These are phyloP conservation scores for Ancistrus triradiatus DNA, from an alignment of 2,113 vertebrate genomes.

Conservation along the genomic window DNA sequence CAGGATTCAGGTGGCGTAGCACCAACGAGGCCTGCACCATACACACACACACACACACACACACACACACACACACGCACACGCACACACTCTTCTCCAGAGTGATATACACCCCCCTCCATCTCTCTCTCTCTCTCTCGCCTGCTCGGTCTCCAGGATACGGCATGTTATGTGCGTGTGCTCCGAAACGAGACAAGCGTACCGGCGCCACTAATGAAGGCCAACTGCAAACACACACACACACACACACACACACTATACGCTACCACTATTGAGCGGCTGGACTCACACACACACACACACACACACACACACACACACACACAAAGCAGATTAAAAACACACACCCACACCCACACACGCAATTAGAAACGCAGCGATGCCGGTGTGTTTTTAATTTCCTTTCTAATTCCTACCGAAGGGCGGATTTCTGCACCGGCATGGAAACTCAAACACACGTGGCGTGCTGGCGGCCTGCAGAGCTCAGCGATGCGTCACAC, in stretches of 20 bases:
- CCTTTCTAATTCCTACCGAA: constrained; percentile 29
- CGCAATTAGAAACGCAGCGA: constrained; percentile 27
- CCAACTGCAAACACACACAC: constrained; percentile 41
- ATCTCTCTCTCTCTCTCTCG: constrained; percentile 39
- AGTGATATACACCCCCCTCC: constrained; percentile 17
- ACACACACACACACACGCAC: constrained; percentile 1
- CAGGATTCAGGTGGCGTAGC: constrained; percentile 39
- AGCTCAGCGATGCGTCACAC: constrained; percentile 49
- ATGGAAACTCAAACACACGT: constrained; percentile 14
- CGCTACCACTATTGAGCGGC: constrained; percentile 4
- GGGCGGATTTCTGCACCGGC: constrained; percentile 24
- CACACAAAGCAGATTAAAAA: constrained; percentile 29
- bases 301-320: constrained; percentile 6
- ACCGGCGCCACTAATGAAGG: constrained; percentile 66
- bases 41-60: not conserved
- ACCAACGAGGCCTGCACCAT: not conserved
- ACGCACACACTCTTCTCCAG: constrained; percentile 14
- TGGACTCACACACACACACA: constrained; percentile 17
- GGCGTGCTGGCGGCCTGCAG: constrained; percentile 25
- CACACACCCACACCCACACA: constrained; percentile 11
- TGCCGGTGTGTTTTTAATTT: constrained; percentile 27
- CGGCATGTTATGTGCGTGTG: constrained; percentile 71
- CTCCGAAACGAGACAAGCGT: constrained; percentile 58
- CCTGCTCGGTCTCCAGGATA: constrained; percentile 78
- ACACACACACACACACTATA: not conserved